Evolutionary conservation across 1,140 invertebrate genomes (phyloP), one percentile per base, ranked within the genome.

Genomic region (Tetragonula clypearis): DNA sequence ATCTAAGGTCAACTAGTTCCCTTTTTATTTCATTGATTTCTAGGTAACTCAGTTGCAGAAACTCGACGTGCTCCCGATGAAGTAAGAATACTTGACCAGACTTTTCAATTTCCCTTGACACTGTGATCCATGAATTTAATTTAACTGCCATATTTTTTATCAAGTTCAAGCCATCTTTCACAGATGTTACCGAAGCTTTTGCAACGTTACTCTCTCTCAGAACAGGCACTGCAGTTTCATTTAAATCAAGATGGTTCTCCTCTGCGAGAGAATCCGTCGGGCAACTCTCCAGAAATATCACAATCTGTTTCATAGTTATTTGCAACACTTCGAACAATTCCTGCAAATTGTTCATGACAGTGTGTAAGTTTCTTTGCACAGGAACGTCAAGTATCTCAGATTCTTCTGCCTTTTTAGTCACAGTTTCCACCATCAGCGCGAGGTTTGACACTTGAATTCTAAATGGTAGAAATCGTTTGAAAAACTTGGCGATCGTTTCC

Each of bases 231-330:
- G 95, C 92, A 17, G 82, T 86, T 15, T 87, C 89, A 15, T 90
- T 49, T 6, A 95, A 79, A 11, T 76, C 89, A 15, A 93, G 83
- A 74, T 90, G 53, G 15, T 88, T 53, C 35, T 49, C 94, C 90
- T 75, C 94, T 66, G 26, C 94, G 88, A 74, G 95, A 93, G 93
- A 91, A 85, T 95, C 93, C 84, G 92, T 93, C 23, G 97, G 96
- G 88, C 96, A 96, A 58, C 96, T 95, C 90, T 96, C 94, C 9
- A 97, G 77, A 19, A 96, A 94, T 0, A 97, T 86, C 82, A 95
- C 88, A 58, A 96, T 95, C 87, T 97, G 97, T 78, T 96, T 96
- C 19, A 96, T 93, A 56, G 95, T 91, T 79, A 95, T 94, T 81
- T 94, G 92, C 55, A 95, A 91, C 49, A 95, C 93, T 8, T 95